These are phyloP conservation scores for Apocrypta bakeri DNA, from an alignment of 1,140 invertebrate genomes.

Conservation along the genomic window DNA sequence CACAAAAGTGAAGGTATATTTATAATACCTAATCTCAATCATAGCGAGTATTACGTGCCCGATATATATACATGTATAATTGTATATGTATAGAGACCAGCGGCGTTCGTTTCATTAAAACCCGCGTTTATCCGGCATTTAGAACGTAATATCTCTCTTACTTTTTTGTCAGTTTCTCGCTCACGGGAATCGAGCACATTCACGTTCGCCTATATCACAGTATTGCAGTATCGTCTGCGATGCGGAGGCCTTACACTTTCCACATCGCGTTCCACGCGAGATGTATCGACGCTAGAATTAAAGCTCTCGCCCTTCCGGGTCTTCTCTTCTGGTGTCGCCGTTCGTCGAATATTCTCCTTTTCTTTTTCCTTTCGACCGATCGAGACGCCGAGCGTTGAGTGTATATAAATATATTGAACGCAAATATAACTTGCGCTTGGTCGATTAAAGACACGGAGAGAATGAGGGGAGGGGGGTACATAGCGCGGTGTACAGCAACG, in stretches of 20 bases:
- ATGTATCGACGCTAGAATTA: conserved; percentile 24
- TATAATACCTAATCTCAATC: not conserved
- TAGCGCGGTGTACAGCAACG: not conserved
- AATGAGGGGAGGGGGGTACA: not conserved
- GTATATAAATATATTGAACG: not conserved
- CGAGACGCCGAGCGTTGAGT: not conserved
- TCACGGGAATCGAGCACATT: not conserved
- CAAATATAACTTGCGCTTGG: no score
- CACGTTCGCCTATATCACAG: not conserved
- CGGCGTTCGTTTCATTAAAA: not conserved
- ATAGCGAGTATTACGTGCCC: not conserved
- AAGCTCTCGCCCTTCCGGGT: conserved; percentile 32
- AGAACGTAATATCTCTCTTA: conserved; percentile 9
- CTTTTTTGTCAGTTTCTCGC: not conserved
- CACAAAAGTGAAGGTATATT: not conserved
- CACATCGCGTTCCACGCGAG: not conserved
- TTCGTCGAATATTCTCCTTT: not conserved
- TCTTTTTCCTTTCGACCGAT: not conserved
- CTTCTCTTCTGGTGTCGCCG: not conserved
- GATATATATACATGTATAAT: not conserved
- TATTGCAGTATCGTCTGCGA: not conserved
- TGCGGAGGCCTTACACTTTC: conserved; percentile 27
- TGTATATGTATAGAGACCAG: no score
- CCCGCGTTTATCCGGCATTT: not conserved
- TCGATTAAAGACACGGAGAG: conserved; percentile 9